phyloP scores from a whole-genome alignment of 2,888 invertebrate species.

The Sphaerophoria rueppellii region DNA sequence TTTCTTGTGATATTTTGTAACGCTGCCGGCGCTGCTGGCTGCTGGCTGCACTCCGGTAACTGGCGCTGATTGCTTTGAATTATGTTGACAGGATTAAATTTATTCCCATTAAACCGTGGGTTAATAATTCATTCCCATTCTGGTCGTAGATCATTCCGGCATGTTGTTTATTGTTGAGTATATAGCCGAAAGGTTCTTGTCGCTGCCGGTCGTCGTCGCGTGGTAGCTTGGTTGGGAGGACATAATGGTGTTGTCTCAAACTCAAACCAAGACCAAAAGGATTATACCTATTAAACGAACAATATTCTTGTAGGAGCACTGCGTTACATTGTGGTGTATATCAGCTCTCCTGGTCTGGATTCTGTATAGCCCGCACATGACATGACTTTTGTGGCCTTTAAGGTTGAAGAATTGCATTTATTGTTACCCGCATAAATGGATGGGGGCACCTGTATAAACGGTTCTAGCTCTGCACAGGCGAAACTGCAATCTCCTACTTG shows the following conservation, averaged over 20 bases:
- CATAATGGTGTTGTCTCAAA: conserved; percentile 1
- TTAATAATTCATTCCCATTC: conserved; percentile 68
- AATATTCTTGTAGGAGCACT: conserved; percentile 40
- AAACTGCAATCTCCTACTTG: background rate
- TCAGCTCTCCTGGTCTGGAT: background rate
- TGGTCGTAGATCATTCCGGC: conserved; percentile 65
- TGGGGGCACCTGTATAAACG: conserved; percentile 32
- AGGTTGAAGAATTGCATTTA: conserved; percentile 34
- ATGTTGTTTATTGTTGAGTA: background rate
- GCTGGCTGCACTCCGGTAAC: background rate
- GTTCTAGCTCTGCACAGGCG: background rate
- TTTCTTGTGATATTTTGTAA: no score
- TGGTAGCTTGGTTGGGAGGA: background rate
- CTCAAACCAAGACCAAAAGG: conserved; percentile 30
- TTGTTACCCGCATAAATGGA: conserved; percentile 25
- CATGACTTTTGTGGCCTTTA: conserved; percentile 32
- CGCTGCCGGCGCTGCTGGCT: background rate
- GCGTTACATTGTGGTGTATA: background rate
- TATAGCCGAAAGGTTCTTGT: conserved; percentile 23
- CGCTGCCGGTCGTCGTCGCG: conserved; percentile 2
- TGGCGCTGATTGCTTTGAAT: conserved; percentile 69
- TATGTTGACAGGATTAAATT: conserved; percentile 72
- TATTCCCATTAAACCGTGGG: conserved; percentile 67
- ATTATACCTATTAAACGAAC: conserved; percentile 56
- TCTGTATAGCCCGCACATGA: background rate